Evolutionary conservation across 2,113 vertebrate species (phyloP).

Genomic region (Phocoena sinus): DNA sequence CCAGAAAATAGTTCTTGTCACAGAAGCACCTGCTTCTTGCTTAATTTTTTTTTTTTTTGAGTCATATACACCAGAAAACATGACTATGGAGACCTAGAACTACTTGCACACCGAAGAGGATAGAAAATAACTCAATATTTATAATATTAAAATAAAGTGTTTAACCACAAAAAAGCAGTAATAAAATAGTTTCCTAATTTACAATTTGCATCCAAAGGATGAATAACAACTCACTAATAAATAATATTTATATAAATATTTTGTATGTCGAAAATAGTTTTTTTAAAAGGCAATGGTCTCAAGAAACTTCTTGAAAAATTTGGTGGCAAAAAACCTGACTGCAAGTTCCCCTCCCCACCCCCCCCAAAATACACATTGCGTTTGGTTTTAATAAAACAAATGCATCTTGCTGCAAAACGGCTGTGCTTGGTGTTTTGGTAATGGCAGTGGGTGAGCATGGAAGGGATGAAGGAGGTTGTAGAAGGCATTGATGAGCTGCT

Average conservation of each 20-base stretch:
- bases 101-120: conserved; percentile 78
- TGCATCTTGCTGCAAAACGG: conserved; percentile 70
- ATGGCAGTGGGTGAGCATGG: conserved; percentile 73
- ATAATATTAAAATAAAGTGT: conserved; percentile 85
- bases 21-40: conserved; percentile 78
- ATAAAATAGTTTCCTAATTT: conserved; percentile 88
- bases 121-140: conserved; percentile 84
- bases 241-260: conserved; percentile 89
- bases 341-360: background rate
- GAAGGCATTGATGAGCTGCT: conserved; percentile 52
- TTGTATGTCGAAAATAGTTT: conserved; percentile 76
- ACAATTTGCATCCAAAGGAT: conserved; percentile 87
- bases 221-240: conserved; percentile 87
- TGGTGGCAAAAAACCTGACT: conserved; percentile 67
- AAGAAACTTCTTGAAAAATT: conserved; percentile 80
- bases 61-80: conserved; percentile 74
- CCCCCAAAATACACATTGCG: conserved; percentile 31
- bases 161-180: conserved; percentile 89
- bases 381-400: conserved; percentile 62
- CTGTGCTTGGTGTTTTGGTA: conserved; percentile 66
- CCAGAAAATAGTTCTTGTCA: conserved; percentile 74
- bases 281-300: conserved; percentile 80
- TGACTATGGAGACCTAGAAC: conserved; percentile 68
- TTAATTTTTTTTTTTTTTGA: conserved; percentile 58
- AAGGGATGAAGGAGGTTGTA: conserved; percentile 60